These are phyloP conservation scores for Melipona beecheii DNA, from an alignment of 2,888 invertebrate genomes.

Conservation along the genomic window DNA sequence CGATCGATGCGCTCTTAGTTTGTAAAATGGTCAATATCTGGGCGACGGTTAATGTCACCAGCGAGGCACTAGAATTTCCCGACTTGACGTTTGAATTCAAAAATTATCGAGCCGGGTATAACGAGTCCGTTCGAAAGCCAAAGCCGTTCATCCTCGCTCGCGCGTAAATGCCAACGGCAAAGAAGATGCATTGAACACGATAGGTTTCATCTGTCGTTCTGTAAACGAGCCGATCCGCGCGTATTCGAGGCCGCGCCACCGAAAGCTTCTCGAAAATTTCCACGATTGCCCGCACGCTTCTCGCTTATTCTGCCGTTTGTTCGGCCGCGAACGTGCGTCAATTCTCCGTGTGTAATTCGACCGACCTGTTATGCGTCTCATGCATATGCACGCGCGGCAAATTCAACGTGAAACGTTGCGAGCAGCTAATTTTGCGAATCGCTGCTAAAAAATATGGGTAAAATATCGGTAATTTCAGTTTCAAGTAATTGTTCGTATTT, in stretches of 20 bases:
- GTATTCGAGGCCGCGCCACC: neutral
- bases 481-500: too few species aligned
- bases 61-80: too few species aligned
- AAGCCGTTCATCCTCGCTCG: neutral
- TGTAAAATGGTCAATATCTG: too few species aligned
- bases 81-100: too few species aligned
- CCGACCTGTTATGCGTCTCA: constrained; percentile 52
- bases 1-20: too few species aligned
- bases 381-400: constrained; percentile 54
- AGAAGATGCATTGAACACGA: neutral
- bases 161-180: neutral
- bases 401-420: constrained; percentile 16
- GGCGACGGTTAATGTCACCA: too few species aligned
- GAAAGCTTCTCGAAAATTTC: constrained; percentile 55
- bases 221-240: neutral
- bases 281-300: constrained; percentile 12
- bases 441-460: too few species aligned
- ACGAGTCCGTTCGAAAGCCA: neutral
- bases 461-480: too few species aligned
- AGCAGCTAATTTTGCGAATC: too few species aligned
- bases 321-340: constrained; percentile 59
- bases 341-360: constrained; percentile 57
- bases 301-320: constrained; percentile 46
- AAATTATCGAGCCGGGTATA: too few species aligned
- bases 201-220: neutral